Evolutionary conservation across 2,113 vertebrate genomes (phyloP), one percentile per base, ranked within the genome.

Genomic region (Struthidea cinerea): DNA sequence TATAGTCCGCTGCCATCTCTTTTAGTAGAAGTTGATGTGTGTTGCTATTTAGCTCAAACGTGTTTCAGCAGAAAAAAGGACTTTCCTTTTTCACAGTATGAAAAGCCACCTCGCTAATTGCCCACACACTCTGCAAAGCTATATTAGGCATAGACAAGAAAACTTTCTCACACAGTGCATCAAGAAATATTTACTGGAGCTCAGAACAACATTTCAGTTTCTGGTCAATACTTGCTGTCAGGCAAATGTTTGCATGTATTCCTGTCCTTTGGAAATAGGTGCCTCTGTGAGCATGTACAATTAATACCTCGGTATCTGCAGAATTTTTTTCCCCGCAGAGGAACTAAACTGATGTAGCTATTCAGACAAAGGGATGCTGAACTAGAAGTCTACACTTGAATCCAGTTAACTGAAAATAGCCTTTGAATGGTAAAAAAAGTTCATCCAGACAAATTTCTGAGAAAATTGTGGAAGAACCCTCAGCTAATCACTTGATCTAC

Each of bases 111-210:
- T 94, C 76, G 26, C 76, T 90, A 61, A 64, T 68, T 95, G 83
- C 96, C 92, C 76, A 96, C 92, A 95, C 92, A 18, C 80, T 81
- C 69, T 69, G 47, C 87, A 84, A 71, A 89, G 86, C 73, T 94
- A 94, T 84, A 64, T 96, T 64, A 35, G 73, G 90, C 57, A 68
- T 22, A 93, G 67, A 92, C 23, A 68, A 90, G 86, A 92, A 93
- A 94, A 92, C 60, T 96, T 94, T 86, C 71, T 90, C 46, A 10
- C 65, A 30, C 12, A 39, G 41, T n/a, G 15, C 56, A 92, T 60
- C 35, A 50, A 87, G 69, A 92, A 95, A 84, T 89, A 92, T 87
- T 93, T 78, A 90, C 28, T 68, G 49, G 39, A 71, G 76, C 68
- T 86, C 30, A 67, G 59, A 90, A 74, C 35, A 65, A 44, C 53